Percentiles rank a stretch among this genome's conserved stretches.
Conservation (phyloP, 2,888 invertebrate genomes). For the Platycheirus albimanus region DNA sequence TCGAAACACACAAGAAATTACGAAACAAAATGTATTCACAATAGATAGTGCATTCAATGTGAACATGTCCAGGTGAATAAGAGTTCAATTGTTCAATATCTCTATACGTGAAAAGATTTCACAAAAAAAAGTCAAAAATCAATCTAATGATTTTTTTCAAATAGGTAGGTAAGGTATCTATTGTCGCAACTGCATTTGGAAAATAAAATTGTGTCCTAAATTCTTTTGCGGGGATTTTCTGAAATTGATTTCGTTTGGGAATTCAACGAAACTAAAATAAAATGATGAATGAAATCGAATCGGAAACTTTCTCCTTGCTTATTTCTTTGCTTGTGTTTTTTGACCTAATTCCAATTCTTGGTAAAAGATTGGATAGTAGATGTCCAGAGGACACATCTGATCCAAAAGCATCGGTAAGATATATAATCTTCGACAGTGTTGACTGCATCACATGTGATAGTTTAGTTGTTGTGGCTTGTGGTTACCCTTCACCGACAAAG, state of each 20-base stretch:
- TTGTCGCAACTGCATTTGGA: neutral
- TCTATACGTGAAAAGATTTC: neutral
- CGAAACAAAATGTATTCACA: too few species aligned
- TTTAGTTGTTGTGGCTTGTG: slow-evolving; percentile 10
- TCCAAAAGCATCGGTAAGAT: slow-evolving; percentile 5
- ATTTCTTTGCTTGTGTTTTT: slow-evolving; percentile 5
- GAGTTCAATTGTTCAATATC: too few species aligned
- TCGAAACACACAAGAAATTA: too few species aligned
- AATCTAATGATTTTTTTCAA: neutral
- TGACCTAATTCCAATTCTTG: slow-evolving; percentile 9
- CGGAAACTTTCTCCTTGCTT: neutral
- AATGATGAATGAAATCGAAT: slow-evolving; percentile 37
- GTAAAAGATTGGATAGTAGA: slow-evolving; percentile 5
- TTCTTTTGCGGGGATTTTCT: neutral
- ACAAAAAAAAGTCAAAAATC: neutral
- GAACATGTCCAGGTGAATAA: too few species aligned
- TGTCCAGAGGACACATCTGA: slow-evolving; percentile 10
- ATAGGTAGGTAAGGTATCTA: too few species aligned
- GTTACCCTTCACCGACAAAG: slow-evolving; percentile 14
- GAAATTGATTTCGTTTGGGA: slow-evolving; percentile 5
- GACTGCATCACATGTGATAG: slow-evolving; percentile 27
- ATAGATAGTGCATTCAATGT: too few species aligned
- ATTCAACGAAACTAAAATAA: slow-evolving; percentile 15
- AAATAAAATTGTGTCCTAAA: neutral
- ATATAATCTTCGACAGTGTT: slow-evolving; percentile 12